Conservation (phyloP, 2,113 vertebrate genomes). For the Epinephelus lanceolatus region DNA sequence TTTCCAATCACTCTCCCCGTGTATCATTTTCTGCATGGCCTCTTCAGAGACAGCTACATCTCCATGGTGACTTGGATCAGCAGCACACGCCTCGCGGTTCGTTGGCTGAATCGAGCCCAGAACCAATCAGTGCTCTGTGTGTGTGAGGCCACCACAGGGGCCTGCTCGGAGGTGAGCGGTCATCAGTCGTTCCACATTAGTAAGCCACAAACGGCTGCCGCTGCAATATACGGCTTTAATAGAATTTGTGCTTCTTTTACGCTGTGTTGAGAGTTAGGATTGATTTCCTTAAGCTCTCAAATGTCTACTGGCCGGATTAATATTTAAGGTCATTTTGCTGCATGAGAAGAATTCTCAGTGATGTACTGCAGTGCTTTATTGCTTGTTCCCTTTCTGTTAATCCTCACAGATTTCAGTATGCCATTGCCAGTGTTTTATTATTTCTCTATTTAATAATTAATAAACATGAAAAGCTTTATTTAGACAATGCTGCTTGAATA, state of each 20-base stretch:
- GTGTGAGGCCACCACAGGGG: constrained; percentile 88
- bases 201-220: constrained; percentile 38
- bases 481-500: neutral
- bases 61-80: constrained; percentile 88
- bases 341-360: constrained; percentile 53
- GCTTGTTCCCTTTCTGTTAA: constrained; percentile 22
- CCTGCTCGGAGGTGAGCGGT: constrained; percentile 86
- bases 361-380: constrained; percentile 42
- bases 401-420: constrained; percentile 27
- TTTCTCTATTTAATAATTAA: constrained; percentile 26
- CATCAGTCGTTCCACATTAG: constrained; percentile 52
- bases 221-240: constrained; percentile 42
- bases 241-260: constrained; percentile 52
- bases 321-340: constrained; percentile 65
- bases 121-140: constrained; percentile 87
- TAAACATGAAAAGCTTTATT: constrained; percentile 11
- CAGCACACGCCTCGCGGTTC: constrained; percentile 84
- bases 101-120: constrained; percentile 88
- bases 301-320: constrained; percentile 62
- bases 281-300: constrained; percentile 63
- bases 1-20: constrained; percentile 12
- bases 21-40: constrained; percentile 45
- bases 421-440: constrained; percentile 1
- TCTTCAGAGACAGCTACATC: constrained; percentile 84
- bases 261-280: constrained; percentile 45